A percentile compares a stretch with the other conserved stretches of the same genome.
phyloP scores from a whole-genome alignment of 2,113 vertebrate genomes.

The Clarias macrocephalus region DNA sequence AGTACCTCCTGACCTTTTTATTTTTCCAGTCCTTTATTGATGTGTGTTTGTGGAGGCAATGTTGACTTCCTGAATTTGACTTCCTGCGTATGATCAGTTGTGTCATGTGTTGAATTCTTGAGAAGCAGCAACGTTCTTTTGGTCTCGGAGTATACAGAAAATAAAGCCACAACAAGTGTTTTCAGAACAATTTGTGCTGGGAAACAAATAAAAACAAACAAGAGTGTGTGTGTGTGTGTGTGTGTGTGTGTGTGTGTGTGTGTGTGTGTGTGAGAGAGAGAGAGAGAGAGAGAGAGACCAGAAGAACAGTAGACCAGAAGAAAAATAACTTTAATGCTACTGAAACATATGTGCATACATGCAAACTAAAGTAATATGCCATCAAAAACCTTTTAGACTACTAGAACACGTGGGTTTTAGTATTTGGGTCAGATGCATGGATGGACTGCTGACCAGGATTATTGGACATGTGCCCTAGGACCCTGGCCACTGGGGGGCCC shows the following conservation, averaged over 20 bases:
- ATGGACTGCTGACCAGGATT: background rate
- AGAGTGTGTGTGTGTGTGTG: too few species aligned
- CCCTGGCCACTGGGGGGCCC: background rate
- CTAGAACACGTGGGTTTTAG: background rate
- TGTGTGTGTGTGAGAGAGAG: too few species aligned
- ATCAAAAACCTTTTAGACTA: background rate
- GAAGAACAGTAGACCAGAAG: background rate
- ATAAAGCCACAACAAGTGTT: background rate
- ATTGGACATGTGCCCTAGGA: background rate
- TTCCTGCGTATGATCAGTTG: slow-evolving; percentile 12
- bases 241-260: too few species aligned
- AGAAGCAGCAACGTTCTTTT: background rate
- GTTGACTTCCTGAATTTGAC: slow-evolving; percentile 39
- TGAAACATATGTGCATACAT: background rate
- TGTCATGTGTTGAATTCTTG: background rate
- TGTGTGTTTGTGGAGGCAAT: slow-evolving; percentile 45
- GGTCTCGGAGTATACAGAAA: background rate
- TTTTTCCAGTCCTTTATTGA: slow-evolving; percentile 45
- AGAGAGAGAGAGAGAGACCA: too few species aligned
- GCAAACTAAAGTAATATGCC: background rate
- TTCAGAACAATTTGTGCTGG: background rate
- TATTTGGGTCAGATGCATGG: background rate
- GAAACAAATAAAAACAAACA: background rate
- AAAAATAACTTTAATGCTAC: background rate
- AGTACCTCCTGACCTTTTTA: slow-evolving; percentile 42